Percentiles rank a stretch among this genome's conserved stretches.
Evolutionary conservation across 2,888 invertebrate species (phyloP).

Genomic region (Eupithecia abbreviata): DNA sequence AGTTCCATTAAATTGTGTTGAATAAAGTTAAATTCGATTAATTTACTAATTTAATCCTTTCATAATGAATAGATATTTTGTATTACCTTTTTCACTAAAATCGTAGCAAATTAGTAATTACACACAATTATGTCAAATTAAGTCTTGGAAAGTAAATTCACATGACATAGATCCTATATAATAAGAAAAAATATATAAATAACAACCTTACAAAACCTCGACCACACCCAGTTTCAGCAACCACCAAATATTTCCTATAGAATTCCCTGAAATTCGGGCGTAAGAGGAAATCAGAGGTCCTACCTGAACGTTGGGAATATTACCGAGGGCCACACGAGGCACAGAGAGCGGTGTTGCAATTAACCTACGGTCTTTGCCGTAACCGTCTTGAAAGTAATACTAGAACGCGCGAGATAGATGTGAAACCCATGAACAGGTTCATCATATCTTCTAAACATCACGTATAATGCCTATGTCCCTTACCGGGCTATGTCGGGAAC

Average conservation of each 20-base stretch:
- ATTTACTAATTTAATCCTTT: background rate
- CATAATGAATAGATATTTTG: too few species aligned
- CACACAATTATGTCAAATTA: too few species aligned
- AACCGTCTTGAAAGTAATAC: constrained; percentile 40
- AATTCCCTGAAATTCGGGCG: background rate
- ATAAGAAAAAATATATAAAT: background rate
- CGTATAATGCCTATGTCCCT: too few species aligned
- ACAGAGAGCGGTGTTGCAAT: constrained; percentile 67
- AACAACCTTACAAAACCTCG: background rate
- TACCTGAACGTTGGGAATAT: constrained; percentile 42
- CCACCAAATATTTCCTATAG: background rate
- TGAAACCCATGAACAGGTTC: constrained; percentile 12
- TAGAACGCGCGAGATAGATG: constrained; percentile 9
- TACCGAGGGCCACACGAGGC: constrained; percentile 50
- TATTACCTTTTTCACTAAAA: too few species aligned
- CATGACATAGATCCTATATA: background rate
- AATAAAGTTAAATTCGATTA: background rate
- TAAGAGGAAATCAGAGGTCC: constrained; percentile 3
- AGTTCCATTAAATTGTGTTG: background rate
- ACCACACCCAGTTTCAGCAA: background rate
- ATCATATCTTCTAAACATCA: background rate
- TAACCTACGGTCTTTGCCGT: constrained; percentile 75
- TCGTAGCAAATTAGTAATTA: too few species aligned
- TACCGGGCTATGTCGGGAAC: too few species aligned
- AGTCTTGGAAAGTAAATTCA: background rate